Evolutionary conservation across 1,140 invertebrate genomes (phyloP).

Genomic region (Chionoecetes opilio): DNA sequence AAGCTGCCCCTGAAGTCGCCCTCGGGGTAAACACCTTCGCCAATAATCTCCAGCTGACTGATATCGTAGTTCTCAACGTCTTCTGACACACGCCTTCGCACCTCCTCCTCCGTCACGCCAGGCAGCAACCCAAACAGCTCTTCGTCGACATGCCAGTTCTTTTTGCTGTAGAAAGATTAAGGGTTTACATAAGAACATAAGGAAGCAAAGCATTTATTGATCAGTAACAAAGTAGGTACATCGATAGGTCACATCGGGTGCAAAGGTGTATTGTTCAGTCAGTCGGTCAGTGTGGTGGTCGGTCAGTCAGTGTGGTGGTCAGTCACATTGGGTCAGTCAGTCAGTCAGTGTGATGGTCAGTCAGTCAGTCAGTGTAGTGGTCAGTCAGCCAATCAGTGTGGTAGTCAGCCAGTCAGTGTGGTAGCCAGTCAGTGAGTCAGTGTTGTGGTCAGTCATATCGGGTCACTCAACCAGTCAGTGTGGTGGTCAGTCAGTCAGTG

Average conservation of each 20-base stretch:
- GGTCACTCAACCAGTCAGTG: no score
- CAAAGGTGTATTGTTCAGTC: no score
- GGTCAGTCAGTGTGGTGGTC: not conserved
- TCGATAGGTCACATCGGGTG: no score
- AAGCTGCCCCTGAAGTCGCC: constrained; percentile 64
- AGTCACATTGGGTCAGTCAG: not conserved
- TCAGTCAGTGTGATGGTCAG: not conserved
- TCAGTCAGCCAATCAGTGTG: no score
- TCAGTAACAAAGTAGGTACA: no score
- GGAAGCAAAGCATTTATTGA: no score
- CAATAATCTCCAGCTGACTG: constrained; percentile 77
- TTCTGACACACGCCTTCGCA: constrained; percentile 60
- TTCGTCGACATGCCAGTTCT: constrained; percentile 79
- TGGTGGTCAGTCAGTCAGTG: not conserved
- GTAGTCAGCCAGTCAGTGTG: no score
- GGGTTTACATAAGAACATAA: no score
- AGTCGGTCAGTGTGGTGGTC: no score
- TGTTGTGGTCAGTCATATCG: no score
- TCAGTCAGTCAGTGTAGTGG: no score
- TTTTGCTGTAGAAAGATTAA: constrained; percentile 60
- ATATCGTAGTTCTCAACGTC: constrained; percentile 79
- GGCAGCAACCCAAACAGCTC: constrained; percentile 77
- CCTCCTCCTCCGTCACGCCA: constrained; percentile 42
- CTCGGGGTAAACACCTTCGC: constrained; percentile 69
- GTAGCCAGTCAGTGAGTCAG: no score